Conservation (phyloP, 1,140 invertebrate species). For the Drusus annulatus region DNA sequence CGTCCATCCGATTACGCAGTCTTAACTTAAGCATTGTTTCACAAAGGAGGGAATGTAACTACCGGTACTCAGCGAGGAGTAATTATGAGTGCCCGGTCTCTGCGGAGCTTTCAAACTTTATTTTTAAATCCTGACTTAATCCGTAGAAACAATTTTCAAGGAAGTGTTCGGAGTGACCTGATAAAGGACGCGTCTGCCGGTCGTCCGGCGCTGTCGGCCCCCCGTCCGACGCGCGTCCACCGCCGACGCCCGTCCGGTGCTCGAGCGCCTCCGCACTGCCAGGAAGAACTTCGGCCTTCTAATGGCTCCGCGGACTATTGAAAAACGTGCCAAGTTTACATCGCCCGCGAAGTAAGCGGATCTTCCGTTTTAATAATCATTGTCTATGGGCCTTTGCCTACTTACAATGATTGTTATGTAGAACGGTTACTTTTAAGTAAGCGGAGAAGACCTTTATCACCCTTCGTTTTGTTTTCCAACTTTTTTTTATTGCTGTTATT, state of each 20-base stretch:
- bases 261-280: background rate
- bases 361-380: conserved; percentile 48
- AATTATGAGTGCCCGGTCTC: conserved; percentile 53
- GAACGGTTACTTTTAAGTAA: too few relatives aligned
- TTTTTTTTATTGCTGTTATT: too few relatives aligned
- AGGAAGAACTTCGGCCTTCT: conserved; percentile 17
- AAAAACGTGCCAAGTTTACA: conserved; percentile 46
- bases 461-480: too few relatives aligned
- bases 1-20: conserved; percentile 54
- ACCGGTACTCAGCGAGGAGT: conserved; percentile 48
- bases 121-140: conserved; percentile 58
- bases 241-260: conserved; percentile 1
- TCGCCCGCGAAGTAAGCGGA: conserved; percentile 2
- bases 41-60: conserved; percentile 57
- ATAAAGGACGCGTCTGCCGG: conserved; percentile 15
- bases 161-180: conserved; percentile 47
- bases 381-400: conserved; percentile 23
- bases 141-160: conserved; percentile 47
- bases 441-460: too few relatives aligned
- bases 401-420: background rate
- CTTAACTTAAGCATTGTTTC: conserved; percentile 58
- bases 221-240: too few relatives aligned
- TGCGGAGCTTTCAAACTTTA: conserved; percentile 54
- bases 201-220: too few relatives aligned
- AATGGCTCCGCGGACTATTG: conserved; percentile 46